phyloP scores from a whole-genome alignment of 2,113 vertebrate species.

The Protobothrops flavoviridis region DNA sequence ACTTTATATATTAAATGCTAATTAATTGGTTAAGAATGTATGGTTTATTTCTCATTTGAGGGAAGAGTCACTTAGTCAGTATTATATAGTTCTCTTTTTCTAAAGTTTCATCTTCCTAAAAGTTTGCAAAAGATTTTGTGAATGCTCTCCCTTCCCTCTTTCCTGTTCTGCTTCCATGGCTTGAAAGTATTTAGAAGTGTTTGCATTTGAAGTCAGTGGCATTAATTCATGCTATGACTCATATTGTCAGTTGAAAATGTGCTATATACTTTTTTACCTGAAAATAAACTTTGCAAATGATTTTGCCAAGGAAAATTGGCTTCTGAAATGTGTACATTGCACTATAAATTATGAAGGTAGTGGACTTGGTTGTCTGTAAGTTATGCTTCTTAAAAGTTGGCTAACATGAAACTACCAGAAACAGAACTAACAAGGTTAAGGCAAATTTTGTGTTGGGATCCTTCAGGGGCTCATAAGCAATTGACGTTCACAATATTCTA shows the following conservation, averaged over 20 bases:
- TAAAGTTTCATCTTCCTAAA: background rate
- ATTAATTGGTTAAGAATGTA: background rate
- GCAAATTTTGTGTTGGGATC: background rate
- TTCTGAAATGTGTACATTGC: background rate
- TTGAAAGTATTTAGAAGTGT: background rate
- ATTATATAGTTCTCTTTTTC: background rate
- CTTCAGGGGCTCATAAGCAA: background rate
- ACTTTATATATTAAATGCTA: background rate
- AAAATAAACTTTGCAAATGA: background rate
- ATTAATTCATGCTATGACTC: background rate
- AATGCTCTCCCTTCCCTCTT: background rate
- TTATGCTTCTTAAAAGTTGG: background rate
- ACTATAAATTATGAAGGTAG: background rate
- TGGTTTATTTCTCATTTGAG: background rate
- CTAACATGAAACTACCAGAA: background rate
- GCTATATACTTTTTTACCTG: background rate
- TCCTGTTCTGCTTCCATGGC: background rate
- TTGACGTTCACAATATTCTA: background rate
- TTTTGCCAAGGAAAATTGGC: background rate
- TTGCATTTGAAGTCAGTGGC: background rate
- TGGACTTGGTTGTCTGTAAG: background rate
- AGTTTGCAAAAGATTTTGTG: background rate
- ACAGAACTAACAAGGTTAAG: background rate
- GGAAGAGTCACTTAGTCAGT: background rate
- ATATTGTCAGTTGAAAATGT: background rate